These are phyloP conservation scores for Meghimatium bilineatum DNA, from an alignment of 2,888 invertebrate genomes.

Conservation along the genomic window DNA sequence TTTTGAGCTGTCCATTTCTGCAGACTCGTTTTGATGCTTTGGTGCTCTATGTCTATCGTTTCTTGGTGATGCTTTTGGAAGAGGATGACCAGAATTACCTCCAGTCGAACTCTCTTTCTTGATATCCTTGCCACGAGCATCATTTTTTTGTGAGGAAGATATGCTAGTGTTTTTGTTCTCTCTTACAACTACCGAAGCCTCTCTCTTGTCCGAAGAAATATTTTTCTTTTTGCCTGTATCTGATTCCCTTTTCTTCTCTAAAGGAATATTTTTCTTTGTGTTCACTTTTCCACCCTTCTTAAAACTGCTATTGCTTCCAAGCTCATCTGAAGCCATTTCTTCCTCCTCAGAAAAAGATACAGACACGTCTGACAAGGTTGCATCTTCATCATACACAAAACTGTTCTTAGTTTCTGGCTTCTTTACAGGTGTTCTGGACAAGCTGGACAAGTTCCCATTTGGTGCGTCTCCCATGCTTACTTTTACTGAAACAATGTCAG, in stretches of 20 bases:
- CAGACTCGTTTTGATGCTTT: not conserved
- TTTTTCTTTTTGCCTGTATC: not conserved
- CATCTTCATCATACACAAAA: not conserved
- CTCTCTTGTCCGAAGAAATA: not conserved
- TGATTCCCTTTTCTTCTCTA: not conserved
- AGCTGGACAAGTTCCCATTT: not conserved
- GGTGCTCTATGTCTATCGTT: not conserved
- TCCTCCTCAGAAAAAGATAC: constrained; percentile 30
- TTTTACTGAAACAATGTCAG: constrained; percentile 6
- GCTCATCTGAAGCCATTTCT: not conserved
- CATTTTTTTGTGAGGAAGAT: not conserved
- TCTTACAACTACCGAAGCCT: not conserved
- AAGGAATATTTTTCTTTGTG: not conserved
- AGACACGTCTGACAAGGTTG: constrained; percentile 25
- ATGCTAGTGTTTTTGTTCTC: not conserved
- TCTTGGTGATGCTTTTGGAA: not conserved
- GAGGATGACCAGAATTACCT: not conserved
- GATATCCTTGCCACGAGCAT: not conserved
- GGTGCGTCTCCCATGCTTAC: not conserved
- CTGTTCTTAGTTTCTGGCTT: constrained; percentile 11
- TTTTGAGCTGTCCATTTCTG: not conserved
- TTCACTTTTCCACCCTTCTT: not conserved
- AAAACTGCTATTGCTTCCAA: not conserved
- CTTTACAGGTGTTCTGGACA: not conserved
- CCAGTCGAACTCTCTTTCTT: not conserved